A percentile compares a stretch with the other conserved stretches of the same genome.
Evolutionary conservation across 2,888 invertebrate genomes (phyloP).

Genomic region (Malacosoma neustria): DNA sequence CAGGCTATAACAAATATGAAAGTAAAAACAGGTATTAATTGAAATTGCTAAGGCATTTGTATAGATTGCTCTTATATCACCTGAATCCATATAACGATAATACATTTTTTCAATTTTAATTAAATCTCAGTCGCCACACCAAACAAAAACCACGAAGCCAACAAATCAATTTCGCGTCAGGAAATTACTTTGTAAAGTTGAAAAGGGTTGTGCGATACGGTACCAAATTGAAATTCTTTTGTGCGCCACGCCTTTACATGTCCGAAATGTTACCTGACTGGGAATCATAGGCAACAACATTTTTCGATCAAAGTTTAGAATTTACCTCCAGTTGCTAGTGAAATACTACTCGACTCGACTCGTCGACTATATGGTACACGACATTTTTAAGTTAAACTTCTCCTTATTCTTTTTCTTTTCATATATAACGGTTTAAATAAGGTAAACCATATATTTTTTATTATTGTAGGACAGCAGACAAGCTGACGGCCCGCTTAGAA

Average conservation of each 20-base stretch:
- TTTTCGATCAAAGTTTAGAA: slow-evolving; percentile 43
- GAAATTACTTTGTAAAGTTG: slow-evolving; percentile 69
- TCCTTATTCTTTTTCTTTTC: too few species aligned
- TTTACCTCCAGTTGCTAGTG: too few species aligned
- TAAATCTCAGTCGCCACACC: slow-evolving; percentile 51
- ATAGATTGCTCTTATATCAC: background rate
- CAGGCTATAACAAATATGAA: too few species aligned
- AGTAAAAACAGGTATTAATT: too few species aligned
- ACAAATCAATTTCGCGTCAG: slow-evolving; percentile 70
- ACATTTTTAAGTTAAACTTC: too few species aligned
- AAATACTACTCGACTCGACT: too few species aligned
- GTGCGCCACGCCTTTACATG: slow-evolving; percentile 57
- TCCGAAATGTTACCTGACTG: slow-evolving; percentile 58
- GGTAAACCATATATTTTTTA: too few species aligned
- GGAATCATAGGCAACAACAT: slow-evolving; percentile 43
- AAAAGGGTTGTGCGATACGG: slow-evolving; percentile 63
- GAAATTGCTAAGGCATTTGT: background rate
- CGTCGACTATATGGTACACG: too few species aligned
- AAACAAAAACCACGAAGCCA: slow-evolving; percentile 59
- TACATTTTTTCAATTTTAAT: slow-evolving; percentile 44
- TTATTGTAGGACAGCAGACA: too few species aligned
- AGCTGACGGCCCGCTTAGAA: too few species aligned
- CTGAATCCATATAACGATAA: slow-evolving; percentile 2
- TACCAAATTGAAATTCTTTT: slow-evolving; percentile 72
- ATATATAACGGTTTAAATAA: too few species aligned